These are phyloP conservation scores for Enteromius argenteus DNA, from an alignment of 2,797 vertebrate genomes.

Conservation along the genomic window DNA sequence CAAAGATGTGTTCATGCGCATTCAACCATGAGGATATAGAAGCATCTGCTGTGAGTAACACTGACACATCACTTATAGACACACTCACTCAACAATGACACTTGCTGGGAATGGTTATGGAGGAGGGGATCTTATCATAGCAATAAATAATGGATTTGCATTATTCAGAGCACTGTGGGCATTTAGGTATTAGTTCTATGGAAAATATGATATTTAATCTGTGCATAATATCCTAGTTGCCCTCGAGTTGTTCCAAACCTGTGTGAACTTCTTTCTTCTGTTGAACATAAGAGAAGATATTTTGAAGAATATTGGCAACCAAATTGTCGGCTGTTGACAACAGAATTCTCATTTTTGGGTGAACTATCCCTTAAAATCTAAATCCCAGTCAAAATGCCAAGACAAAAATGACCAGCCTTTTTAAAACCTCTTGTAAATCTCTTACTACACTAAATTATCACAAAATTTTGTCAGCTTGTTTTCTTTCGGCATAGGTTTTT, in stretches of 20 bases:
- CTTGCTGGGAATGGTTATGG: constrained; percentile 30
- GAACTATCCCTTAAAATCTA: background rate
- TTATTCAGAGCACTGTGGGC: constrained; percentile 27
- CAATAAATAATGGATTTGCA: constrained; percentile 27
- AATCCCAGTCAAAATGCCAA: background rate
- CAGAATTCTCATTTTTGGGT: background rate
- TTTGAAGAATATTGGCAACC: background rate
- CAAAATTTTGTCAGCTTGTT: background rate
- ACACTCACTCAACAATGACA: constrained; percentile 22
- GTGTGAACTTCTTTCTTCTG: background rate
- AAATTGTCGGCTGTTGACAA: background rate
- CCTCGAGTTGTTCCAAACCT: background rate
- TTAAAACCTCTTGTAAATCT: background rate
- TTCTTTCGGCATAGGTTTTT: background rate
- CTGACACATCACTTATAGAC: constrained; percentile 34
- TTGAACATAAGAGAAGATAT: background rate
- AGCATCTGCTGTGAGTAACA: constrained; percentile 43
- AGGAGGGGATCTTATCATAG: constrained; percentile 26
- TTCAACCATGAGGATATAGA: constrained; percentile 32
- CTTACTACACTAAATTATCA: background rate
- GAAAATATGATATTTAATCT: constrained; percentile 35
- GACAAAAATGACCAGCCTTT: background rate
- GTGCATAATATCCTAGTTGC: background rate
- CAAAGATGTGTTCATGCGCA: constrained; percentile 12
- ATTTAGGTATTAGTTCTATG: constrained; percentile 26